Conservation (phyloP, 2,888 invertebrate genomes). For the Erannis defoliaria region DNA sequence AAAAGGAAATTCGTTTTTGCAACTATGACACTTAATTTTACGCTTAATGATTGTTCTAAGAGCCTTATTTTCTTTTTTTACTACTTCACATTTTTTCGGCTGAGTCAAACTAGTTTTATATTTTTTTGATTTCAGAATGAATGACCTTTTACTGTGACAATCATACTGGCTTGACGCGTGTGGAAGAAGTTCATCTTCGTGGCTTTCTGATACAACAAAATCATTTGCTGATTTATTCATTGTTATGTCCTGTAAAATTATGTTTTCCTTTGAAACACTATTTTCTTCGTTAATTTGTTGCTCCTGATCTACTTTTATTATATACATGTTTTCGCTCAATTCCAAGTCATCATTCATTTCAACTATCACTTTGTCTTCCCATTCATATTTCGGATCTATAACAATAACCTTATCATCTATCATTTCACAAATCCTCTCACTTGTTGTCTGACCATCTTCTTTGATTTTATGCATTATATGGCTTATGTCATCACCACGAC, state of each 20-base stretch:
- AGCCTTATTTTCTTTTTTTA: conserved; percentile 4
- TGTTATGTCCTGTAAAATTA: conserved; percentile 4
- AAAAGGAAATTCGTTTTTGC: conserved; percentile 4
- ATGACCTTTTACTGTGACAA: conserved; percentile 4
- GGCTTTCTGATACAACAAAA: conserved; percentile 4
- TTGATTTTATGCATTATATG: conserved; percentile 4
- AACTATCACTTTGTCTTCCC: conserved; percentile 4
- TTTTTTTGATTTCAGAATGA: conserved; percentile 4
- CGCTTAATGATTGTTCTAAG: conserved; percentile 4
- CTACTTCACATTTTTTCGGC: conserved; percentile 4
- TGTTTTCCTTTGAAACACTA: too few species aligned
- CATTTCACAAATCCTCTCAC: conserved; percentile 4
- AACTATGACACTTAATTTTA: conserved; percentile 4
- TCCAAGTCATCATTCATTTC: conserved; percentile 4
- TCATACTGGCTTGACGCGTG: conserved; percentile 4
- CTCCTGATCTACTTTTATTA: conserved; percentile 4
- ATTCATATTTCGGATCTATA: conserved; percentile 4
- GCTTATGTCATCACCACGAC: conserved; percentile 3
- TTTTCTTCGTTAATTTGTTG: conserved; percentile 4
- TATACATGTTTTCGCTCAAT: conserved; percentile 4
- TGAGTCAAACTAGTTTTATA: conserved; percentile 4
- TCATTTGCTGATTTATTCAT: conserved; percentile 4
- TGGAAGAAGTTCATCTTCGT: conserved; percentile 1
- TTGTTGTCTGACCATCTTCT: conserved; percentile 4
- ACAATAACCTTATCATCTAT: conserved; percentile 4